A percentile compares a stretch with the other conserved stretches of the same genome.
These are phyloP conservation scores for Zhuqinia jingwanae DNA, from an alignment of 2,888 invertebrate species.

Conservation along the genomic window DNA sequence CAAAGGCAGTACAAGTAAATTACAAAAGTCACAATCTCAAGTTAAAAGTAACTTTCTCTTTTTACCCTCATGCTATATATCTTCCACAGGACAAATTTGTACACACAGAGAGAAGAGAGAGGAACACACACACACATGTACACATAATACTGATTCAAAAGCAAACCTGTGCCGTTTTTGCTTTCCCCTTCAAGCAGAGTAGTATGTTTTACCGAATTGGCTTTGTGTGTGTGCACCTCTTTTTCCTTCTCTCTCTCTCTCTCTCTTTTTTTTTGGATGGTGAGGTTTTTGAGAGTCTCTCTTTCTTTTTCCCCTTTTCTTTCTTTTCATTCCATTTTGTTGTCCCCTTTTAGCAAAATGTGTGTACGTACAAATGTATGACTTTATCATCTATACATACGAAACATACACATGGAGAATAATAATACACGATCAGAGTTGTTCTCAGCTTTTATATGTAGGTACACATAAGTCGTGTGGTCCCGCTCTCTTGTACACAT, in stretches of 20 bases:
- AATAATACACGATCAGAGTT: too few species aligned
- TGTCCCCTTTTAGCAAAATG: conserved; percentile 27
- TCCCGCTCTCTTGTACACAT: conserved; percentile 37
- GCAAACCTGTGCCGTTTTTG: conserved; percentile 28
- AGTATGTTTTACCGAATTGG: conserved; percentile 45
- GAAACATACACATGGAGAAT: conserved; percentile 8
- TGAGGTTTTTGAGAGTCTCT: conserved; percentile 61
- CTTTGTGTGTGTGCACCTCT: conserved; percentile 40
- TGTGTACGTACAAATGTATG: too few species aligned
- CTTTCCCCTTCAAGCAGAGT: conserved; percentile 58
- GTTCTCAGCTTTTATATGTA: too few species aligned
- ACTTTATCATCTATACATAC: background rate
- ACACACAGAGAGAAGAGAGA: too few species aligned
- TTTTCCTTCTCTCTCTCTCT: conserved; percentile 36
- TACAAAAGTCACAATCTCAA: conserved; percentile 72
- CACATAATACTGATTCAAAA: background rate
- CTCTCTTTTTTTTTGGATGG: too few species aligned
- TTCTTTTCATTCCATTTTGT: conserved; percentile 60
- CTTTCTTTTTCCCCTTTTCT: conserved; percentile 49
- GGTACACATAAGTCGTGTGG: conserved; percentile 22
- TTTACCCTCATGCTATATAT: conserved; percentile 71
- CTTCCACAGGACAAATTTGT: conserved; percentile 69
- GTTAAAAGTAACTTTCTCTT: conserved; percentile 70
- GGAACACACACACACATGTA: conserved; percentile 7
- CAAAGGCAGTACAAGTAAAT: conserved; percentile 69